Evolutionary conservation across 2,888 invertebrate genomes (phyloP), one percentile per base, ranked within the genome.

Genomic region (Hartigia nigra): DNA sequence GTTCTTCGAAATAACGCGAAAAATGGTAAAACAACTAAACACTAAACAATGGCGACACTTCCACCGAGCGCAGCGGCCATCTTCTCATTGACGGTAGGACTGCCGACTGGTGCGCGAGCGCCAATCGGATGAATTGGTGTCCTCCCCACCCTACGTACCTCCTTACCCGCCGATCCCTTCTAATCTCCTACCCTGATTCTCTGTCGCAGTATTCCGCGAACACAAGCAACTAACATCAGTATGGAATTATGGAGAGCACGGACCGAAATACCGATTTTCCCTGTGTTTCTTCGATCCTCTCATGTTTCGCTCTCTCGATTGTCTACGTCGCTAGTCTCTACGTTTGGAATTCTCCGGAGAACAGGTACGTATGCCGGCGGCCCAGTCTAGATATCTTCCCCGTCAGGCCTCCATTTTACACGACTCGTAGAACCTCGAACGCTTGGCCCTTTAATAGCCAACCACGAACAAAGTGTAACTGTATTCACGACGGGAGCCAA

Each of bases 321-420:
- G 93, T 95, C 69, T 98, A 97, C 93, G 97, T 98, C 83, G 95
- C 95, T 79, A 98, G 98, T 92, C 94, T 98, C 80, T 97, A 98
- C 91, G 94, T 98, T 77, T 98, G 98, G 97, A 95, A 94, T 87
- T 94, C 95, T 79, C 94, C 95, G 87, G 93, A 95, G 87, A 94
- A 94, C 93, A 96, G 96, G 96, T 96, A 94, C 89, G 84, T 84
- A 79, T 55, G 39, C 75, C 70, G 55, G 75, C 76, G n/a, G n/a
- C n/a, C 75, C 74, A 78, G 31, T 35, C 31, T 78, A 76, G 12
- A 4, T n/a, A 70, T 75, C 23, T 23, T 23, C 55, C 55, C 23
- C 55, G 55, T 80, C 81, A 76, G 75, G 77, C 78, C 37, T 79
- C 39, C 76, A 81, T 76, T 78, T 77, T 79, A 76, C 79, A 79